Base-by-base conservation (phyloP, 2,113 vertebrate genomes). In the Callocephalon fimbriatum region DNA sequence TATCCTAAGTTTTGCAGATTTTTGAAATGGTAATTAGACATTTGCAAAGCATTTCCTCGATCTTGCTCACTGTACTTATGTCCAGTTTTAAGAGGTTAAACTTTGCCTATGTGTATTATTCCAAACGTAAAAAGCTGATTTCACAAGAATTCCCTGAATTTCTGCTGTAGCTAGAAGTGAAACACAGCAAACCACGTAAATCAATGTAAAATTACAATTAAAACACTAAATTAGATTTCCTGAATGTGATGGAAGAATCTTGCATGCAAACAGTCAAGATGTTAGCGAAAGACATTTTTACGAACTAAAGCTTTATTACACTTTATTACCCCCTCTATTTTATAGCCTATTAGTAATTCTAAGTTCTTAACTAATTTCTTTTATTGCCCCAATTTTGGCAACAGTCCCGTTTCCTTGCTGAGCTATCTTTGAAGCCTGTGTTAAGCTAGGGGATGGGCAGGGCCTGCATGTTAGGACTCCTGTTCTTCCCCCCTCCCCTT, bases 381-480 rank as follows among this genome's bases (percentile, higher is more conserved):
- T 73, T 27, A 51, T 47, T 85, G 53, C 71, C 59, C 93, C 79
- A 67, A 88, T 93, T 91, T 87, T 75, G 51, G 63, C 38, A 92
- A 66, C 14, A 61, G 58, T 8, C 72, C 56, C 79, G 7, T 68
- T 86, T 77, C 67, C 51, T 65, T 81, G 29, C 59, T 78, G 42
- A 48, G 42, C 75, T 88, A 16, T 21, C 26, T 88, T 58, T 35
- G 37, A 88, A 67, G n/a, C 4, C 1, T 77, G 6, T 45, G 18
- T 54, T 92, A 42, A 89, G 56, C 65, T 75, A 67, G 27, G 20
- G 73, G 51, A 58, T 15, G 19, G 37, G 54, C 21, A 76, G 42
- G 42, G 72, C 61, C 75, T 86, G 38, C 82, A 68, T 83, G 59
- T 88, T 38, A 79, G 74, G 67, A 90, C 80, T 93, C 44, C 50